Evolutionary conservation across 37 sponge, comb jelly and placozoan genomes (phyloP).

Genomic region (Theonella swinhoei): DNA sequence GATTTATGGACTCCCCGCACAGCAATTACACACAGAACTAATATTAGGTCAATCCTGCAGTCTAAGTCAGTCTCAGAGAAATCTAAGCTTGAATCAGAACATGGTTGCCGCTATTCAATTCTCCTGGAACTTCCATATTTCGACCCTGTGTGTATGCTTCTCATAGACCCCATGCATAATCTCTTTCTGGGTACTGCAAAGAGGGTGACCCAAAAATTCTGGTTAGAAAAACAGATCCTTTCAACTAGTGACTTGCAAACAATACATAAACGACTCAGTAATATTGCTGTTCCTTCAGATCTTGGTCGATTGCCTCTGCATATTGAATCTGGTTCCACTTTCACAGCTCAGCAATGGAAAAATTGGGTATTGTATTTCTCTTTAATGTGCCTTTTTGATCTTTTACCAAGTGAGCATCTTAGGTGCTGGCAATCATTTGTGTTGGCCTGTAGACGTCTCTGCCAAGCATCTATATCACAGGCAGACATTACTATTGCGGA

Average conservation of each 20-base stretch:
- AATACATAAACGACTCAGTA: slow-evolving; percentile 28
- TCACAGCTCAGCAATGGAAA: slow-evolving; percentile 71
- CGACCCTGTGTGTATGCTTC: slow-evolving; percentile 5
- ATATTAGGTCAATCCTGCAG: not conserved
- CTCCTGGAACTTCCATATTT: slow-evolving; percentile 55
- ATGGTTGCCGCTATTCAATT: slow-evolving; percentile 21
- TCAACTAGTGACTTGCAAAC: not conserved
- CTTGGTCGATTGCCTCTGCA: slow-evolving; percentile 55
- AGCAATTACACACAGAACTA: not conserved
- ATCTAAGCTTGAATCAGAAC: slow-evolving; percentile 4
- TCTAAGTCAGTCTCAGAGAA: not conserved
- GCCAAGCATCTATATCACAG: not conserved
- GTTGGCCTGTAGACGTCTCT: slow-evolving; percentile 26
- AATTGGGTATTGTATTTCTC: slow-evolving; percentile 52
- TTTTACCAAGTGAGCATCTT: slow-evolving; percentile 12
- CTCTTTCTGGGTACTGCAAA: too few species aligned
- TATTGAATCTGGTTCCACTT: slow-evolving; percentile 44
- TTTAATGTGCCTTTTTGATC: not conserved
- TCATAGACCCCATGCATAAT: slow-evolving; percentile 62
- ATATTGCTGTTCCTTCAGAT: slow-evolving; percentile 18
- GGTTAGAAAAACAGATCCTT: slow-evolving; percentile 10
- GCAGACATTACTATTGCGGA: slow-evolving; percentile 20
- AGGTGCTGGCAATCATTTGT: slow-evolving; percentile 65
- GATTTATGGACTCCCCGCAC: slow-evolving; percentile 25
- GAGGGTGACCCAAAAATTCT: slow-evolving; percentile 1